Conservation (phyloP, 2,797 vertebrate species). For the Hybognathus amarus region DNA sequence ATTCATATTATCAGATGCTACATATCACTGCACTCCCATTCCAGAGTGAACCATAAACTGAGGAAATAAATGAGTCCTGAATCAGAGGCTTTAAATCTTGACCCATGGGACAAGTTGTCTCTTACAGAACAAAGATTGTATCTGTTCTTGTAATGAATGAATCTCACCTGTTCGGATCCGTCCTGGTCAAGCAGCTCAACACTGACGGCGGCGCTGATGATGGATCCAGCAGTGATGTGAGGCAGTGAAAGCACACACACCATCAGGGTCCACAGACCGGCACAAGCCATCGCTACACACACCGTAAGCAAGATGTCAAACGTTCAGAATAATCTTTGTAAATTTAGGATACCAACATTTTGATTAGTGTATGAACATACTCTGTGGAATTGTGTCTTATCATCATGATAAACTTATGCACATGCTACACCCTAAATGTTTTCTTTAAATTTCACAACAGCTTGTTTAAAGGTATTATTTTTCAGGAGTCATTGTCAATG, state of each 20-base stretch:
- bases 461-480: not conserved
- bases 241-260: constrained; percentile 54
- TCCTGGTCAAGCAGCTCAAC: constrained; percentile 60
- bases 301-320: not conserved
- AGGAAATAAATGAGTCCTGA: not conserved
- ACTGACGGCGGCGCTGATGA: constrained; percentile 70
- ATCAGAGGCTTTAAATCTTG: not conserved
- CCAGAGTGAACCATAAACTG: not conserved
- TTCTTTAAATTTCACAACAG: not conserved
- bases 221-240: constrained; percentile 52
- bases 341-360: not conserved
- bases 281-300: not conserved
- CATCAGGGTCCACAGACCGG: constrained; percentile 27
- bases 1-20: too few relatives aligned
- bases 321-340: not conserved
- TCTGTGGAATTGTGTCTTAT: not conserved
- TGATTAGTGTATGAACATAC: not conserved
- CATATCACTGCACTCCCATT: not conserved
- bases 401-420: not conserved
- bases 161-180: constrained; percentile 63
- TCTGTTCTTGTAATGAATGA: not conserved
- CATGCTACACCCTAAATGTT: not conserved
- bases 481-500: not conserved
- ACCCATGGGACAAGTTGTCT: not conserved
- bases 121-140: not conserved